Evolutionary conservation across 1,140 invertebrate genomes (phyloP).

Genomic region (Atta colombica): DNA sequence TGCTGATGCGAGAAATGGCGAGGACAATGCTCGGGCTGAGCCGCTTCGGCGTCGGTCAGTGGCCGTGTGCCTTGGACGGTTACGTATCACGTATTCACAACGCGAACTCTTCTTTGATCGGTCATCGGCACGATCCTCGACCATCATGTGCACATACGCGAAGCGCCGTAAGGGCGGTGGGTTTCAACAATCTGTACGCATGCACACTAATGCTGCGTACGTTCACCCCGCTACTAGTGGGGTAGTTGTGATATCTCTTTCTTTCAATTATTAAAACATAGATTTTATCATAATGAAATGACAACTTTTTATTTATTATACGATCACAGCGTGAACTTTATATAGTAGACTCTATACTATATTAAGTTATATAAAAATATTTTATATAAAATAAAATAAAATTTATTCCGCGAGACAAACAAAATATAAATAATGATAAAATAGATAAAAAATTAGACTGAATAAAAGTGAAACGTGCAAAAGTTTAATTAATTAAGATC

Average conservation of each 20-base stretch:
- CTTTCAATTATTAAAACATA: not conserved
- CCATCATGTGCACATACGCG: constrained; percentile 61
- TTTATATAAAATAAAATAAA: not conserved
- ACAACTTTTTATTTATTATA: not conserved
- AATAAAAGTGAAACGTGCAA: constrained; percentile 73
- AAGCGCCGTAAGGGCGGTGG: constrained; percentile 2
- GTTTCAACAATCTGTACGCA: constrained; percentile 52
- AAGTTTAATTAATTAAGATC: constrained; percentile 30
- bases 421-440: too few species aligned
- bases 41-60: constrained; percentile 78
- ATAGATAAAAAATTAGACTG: not conserved
- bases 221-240: constrained; percentile 21
- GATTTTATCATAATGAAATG: not conserved
- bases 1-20: constrained; percentile 23
- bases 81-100: constrained; percentile 84
- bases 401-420: not conserved
- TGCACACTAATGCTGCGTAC: constrained; percentile 62
- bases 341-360: too few species aligned
- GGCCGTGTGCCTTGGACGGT: constrained; percentile 82
- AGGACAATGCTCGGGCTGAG: constrained; percentile 80
- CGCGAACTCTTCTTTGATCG: constrained; percentile 82
- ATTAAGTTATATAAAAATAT: too few species aligned
- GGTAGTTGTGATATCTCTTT: not conserved
- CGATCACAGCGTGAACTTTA: not conserved
- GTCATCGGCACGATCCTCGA: constrained; percentile 84